Evolutionary conservation across 2,113 vertebrate genomes (phyloP), one percentile per base, ranked within the genome.

Genomic region (Melierax canorus): DNA sequence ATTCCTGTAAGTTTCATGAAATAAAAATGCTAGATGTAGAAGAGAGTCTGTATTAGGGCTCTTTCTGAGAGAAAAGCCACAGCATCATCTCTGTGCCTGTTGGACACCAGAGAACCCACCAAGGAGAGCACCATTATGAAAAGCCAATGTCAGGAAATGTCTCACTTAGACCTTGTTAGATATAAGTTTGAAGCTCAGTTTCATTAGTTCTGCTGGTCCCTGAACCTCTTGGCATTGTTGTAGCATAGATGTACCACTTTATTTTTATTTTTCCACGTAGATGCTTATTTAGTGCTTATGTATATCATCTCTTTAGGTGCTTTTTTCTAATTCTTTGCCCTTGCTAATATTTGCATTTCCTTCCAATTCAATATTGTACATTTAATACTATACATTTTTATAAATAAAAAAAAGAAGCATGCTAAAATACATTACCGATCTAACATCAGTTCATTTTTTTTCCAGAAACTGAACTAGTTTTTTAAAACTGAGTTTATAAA

Each of bases 401-500:
- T 34, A 68, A 48, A 34, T 26, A 41, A 34, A 78, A 67, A 72
- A 53, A 84, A 63, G 39, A 51, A 8, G 14, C 45, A 23, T 48
- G 36, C 24, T 76, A 43, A 90, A 78, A 63, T 87, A 15, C 7
- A 39, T 88, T 68, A 11, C 39, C 2, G 2, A 15, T 75, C 39
- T 60, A 68, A 60, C 23, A 74, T 5, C 24, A 48, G 27, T 36
- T 27, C 71, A 60, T 11, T 7, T 58, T 73, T 76, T 63, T 34
- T 24, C 58, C 15, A 56, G 74, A 83, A 93, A 45, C 22, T 8
- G 10, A 75, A 30, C 22, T 60, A 21, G 3, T 29, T 38, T 67
- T 93, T 90, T 66, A 75, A 79, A 88, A 67, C 12, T 2, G 8
- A 76, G 27, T 93, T 82, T 64, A 63, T 75, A 55, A 82, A 90